Evolutionary conservation across 35 echinoderm and acorn worm genomes (phyloP).

Genomic region (Apostichopus parvimensis): DNA sequence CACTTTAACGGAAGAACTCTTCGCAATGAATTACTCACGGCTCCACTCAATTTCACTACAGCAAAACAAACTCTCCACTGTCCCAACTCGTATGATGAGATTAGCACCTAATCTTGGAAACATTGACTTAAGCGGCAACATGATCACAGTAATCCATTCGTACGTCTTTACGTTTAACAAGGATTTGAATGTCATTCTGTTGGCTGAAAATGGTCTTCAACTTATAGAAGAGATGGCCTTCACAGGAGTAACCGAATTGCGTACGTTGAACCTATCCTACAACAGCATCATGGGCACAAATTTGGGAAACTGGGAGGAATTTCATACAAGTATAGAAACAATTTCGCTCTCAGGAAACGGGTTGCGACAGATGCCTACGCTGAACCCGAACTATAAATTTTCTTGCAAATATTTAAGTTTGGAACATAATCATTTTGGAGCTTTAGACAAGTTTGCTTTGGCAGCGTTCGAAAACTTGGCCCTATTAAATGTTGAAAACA

Average conservation of each 20-base stretch:
- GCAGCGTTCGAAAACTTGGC: background rate
- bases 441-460: background rate
- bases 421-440: background rate
- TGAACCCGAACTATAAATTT: background rate
- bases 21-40: background rate
- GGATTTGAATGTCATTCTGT: background rate
- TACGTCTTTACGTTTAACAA: background rate
- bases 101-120: background rate
- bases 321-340: background rate
- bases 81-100: background rate
- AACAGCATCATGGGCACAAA: background rate
- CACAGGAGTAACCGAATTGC: background rate
- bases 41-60: background rate
- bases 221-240: background rate
- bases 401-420: background rate
- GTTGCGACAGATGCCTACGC: background rate
- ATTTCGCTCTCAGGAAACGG: background rate
- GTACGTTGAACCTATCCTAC: background rate
- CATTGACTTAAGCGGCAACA: background rate
- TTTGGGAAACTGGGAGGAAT: background rate
- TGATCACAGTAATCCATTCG: background rate
- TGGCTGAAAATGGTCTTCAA: background rate
- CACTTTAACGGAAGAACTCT: background rate
- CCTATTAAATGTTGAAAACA: background rate
- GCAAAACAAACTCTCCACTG: background rate